A percentile compares a stretch with the other conserved stretches of the same genome.
phyloP scores from a whole-genome alignment of 2,797 vertebrate species.

The Selene dorsalis region DNA sequence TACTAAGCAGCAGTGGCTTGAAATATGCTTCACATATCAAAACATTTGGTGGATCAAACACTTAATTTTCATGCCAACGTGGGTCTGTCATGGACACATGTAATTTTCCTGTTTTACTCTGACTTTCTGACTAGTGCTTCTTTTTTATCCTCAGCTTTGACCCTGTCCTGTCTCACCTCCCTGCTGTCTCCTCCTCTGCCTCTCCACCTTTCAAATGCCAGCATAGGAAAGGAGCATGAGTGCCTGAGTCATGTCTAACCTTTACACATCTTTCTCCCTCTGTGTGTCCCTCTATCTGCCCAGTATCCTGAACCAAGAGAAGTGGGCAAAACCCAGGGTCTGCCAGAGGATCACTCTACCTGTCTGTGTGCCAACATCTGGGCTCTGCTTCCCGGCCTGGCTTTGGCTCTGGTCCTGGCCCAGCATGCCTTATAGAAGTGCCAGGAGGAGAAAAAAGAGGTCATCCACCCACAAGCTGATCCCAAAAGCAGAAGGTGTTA shows the following conservation, averaged over 20 bases:
- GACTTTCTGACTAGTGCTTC: slow-evolving; percentile 53
- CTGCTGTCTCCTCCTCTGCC: slow-evolving; percentile 20
- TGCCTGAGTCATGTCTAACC: slow-evolving; percentile 78
- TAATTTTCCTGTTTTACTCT: slow-evolving; percentile 37
- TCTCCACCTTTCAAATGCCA: slow-evolving; percentile 67
- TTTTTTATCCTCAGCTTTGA: slow-evolving; percentile 43
- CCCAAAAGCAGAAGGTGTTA: slow-evolving; percentile 80
- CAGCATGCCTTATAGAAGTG: slow-evolving; percentile 80
- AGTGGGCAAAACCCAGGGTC: slow-evolving; percentile 55
- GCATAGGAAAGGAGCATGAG: slow-evolving; percentile 51
- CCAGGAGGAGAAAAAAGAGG: slow-evolving; percentile 76
- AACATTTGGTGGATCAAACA: slow-evolving; percentile 71
- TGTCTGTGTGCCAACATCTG: slow-evolving; percentile 76
- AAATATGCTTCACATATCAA: slow-evolving; percentile 70
- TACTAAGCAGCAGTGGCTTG: slow-evolving; percentile 58
- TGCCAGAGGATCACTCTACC: slow-evolving; percentile 70
- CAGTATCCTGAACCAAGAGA: slow-evolving; percentile 71
- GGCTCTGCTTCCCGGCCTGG: slow-evolving; percentile 76
- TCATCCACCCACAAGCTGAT: slow-evolving; percentile 81
- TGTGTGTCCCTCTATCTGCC: slow-evolving; percentile 66
- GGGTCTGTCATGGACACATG: slow-evolving; percentile 41
- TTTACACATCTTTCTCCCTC: slow-evolving; percentile 68
- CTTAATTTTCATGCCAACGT: slow-evolving; percentile 50
- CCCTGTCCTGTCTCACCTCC: slow-evolving; percentile 41
- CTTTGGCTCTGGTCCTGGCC: slow-evolving; percentile 78